Percentiles rank a stretch among this genome's conserved stretches.
Conservation (phyloP, 1,140 invertebrate species). For the Pteromalus puparum region DNA sequence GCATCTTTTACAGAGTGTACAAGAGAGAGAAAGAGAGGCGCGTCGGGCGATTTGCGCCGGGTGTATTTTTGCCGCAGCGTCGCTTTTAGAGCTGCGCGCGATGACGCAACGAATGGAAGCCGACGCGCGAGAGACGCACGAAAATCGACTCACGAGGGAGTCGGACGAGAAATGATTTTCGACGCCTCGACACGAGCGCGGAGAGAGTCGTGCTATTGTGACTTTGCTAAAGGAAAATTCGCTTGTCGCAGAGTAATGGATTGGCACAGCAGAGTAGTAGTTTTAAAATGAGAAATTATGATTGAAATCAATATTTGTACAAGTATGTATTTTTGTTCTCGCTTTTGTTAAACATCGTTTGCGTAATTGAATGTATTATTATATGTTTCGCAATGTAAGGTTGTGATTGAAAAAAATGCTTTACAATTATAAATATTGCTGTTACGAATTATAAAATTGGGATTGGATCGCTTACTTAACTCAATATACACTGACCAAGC, state of each 20-base stretch:
- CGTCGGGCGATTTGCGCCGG: constrained; percentile 30
- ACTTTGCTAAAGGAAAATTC: not conserved
- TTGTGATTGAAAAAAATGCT: not conserved
- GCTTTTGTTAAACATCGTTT: not conserved
- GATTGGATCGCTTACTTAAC: too few species aligned
- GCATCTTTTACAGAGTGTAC: not conserved
- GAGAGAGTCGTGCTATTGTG: not conserved
- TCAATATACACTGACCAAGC: too few species aligned
- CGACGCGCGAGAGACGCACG: constrained; percentile 36
- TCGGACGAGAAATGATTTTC: not conserved
- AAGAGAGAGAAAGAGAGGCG: constrained; percentile 3
- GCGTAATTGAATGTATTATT: not conserved
- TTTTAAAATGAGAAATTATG: not conserved
- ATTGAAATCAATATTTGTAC: not conserved
- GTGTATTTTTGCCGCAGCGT: constrained; percentile 62
- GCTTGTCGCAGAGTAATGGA: not conserved
- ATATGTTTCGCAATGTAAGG: too few species aligned
- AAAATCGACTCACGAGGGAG: not conserved
- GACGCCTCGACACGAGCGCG: not conserved
- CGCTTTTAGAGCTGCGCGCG: constrained; percentile 61
- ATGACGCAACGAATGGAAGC: constrained; percentile 60
- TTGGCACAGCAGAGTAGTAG: not conserved
- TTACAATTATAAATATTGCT: not conserved
- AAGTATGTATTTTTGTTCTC: not conserved
- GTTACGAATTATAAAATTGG: not conserved